Base-by-base conservation (phyloP, 1,140 invertebrate genomes). In the Penaeus japonicus region DNA sequence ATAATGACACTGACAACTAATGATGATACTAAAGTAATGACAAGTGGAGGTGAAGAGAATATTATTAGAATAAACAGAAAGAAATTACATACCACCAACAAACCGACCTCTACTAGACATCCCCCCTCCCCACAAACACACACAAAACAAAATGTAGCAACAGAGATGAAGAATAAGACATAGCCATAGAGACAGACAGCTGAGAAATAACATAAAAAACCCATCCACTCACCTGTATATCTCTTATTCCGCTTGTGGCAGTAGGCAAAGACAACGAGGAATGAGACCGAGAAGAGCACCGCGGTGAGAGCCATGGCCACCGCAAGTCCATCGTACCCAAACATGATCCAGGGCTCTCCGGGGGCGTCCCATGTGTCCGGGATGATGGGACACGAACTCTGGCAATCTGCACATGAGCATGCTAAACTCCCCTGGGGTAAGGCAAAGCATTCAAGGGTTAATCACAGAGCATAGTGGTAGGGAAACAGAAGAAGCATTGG, bases 231-330 rank as follows among this genome's bases (percentile, higher is more conserved):
- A 90, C 90, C 89, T 85, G 89, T 90, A 77, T 90, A 90, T 78
- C 85, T 88, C 75, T 90, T 90, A 70, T 89, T 90, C 20, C 90
- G 70, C 85, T 90, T 90, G 70, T 90, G 90, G 73, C 90, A 90
- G 70, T 90, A 90, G 20, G 90, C 90, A 79, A 90, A 90, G 59
- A 90, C 83, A 18, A 90, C 86, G 18, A 90, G 85, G 88, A 90
- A 90, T n/a, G 89, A 55, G 59, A 88, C 87, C 22, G 89, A 89
- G 65, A 87, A 90, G 30, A 89, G 73, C n/a, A 90, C 84, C 18
- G 90, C 90, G 22, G 90, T 90, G 73, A 90, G 89, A 18, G 88
- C 89, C 90, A 90, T 90, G 17, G 90, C 90, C 62, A 90, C 90
- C 2, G 90, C 90, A 65, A 90, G 82, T 4, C 90, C 90, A 75